Evolutionary conservation across 2,888 invertebrate genomes (phyloP).

Genomic region (Capitulum mitella): DNA sequence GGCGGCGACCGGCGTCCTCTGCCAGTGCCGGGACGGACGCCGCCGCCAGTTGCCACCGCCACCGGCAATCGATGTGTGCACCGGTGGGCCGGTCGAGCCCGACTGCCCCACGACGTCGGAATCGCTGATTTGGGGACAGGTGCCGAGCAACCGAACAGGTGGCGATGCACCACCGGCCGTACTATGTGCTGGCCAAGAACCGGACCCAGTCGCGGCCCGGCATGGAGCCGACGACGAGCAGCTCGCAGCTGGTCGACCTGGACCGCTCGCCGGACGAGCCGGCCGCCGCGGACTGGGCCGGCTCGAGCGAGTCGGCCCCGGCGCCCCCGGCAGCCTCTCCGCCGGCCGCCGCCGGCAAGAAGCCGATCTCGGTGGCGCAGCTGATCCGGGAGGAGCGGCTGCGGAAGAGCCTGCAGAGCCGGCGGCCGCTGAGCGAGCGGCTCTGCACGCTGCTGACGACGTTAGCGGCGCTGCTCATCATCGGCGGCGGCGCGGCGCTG

Average conservation of each 20-base stretch:
- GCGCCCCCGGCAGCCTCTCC: too few species aligned
- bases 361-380: slow-evolving; percentile 6
- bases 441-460: not conserved
- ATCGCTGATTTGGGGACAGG: not conserved
- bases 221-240: not conserved
- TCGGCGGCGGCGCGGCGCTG: slow-evolving; percentile 63
- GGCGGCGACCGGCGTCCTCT: slow-evolving; percentile 38
- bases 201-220: not conserved
- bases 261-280: not conserved
- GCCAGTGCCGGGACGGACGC: slow-evolving; percentile 40
- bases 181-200: not conserved
- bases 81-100: not conserved
- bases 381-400: slow-evolving; percentile 13
- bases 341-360: too few species aligned
- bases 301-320: not conserved
- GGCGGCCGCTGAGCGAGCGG: not conserved
- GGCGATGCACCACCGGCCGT: not conserved
- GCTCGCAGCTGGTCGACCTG: slow-evolving; percentile 1
- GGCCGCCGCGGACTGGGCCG: not conserved
- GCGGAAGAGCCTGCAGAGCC: not conserved
- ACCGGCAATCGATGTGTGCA: not conserved
- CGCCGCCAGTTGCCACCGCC: not conserved
- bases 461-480: not conserved
- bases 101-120: not conserved
- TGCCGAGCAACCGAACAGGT: not conserved